Percentiles rank a stretch among this genome's conserved stretches.
Evolutionary conservation across 2,888 invertebrate genomes (phyloP).

Genomic region (Sepiola atlantica): DNA sequence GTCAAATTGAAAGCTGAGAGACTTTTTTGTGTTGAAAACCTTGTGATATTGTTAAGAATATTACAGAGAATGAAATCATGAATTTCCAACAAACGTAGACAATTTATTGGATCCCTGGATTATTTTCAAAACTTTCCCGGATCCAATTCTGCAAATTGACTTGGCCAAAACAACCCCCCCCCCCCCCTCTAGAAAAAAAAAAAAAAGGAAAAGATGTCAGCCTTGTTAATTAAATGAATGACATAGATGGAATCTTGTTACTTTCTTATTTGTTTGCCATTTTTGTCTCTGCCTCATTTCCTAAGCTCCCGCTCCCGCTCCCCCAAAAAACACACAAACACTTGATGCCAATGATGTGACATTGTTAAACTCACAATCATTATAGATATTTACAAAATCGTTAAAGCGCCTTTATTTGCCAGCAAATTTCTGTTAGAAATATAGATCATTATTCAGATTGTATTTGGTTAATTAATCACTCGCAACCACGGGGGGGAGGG

Average conservation of each 20-base stretch:
- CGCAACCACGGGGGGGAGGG: neutral
- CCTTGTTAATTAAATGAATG: constrained; percentile 14
- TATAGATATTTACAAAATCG: neutral
- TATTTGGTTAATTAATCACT: neutral
- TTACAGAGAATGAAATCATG: neutral
- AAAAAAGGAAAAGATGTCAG: neutral
- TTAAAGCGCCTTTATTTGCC: neutral
- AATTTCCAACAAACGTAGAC: constrained; percentile 12
- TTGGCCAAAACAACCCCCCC: neutral
- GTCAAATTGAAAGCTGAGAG: neutral
- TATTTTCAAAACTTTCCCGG: neutral
- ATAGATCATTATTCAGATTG: neutral
- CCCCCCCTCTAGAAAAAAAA: no score
- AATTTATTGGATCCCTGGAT: neutral
- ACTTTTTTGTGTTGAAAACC: neutral
- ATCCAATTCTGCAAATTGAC: neutral
- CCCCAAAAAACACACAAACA: no score
- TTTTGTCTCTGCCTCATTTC: neutral
- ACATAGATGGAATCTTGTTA: neutral
- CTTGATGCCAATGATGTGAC: neutral
- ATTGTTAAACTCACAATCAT: neutral
- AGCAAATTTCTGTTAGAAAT: neutral
- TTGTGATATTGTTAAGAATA: constrained; percentile 13
- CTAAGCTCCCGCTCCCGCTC: neutral
- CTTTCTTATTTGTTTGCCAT: neutral